Percentiles rank a stretch among this genome's conserved stretches.
These are phyloP conservation scores for Ameiurus melas DNA, from an alignment of 2,113 vertebrate genomes.

Conservation along the genomic window DNA sequence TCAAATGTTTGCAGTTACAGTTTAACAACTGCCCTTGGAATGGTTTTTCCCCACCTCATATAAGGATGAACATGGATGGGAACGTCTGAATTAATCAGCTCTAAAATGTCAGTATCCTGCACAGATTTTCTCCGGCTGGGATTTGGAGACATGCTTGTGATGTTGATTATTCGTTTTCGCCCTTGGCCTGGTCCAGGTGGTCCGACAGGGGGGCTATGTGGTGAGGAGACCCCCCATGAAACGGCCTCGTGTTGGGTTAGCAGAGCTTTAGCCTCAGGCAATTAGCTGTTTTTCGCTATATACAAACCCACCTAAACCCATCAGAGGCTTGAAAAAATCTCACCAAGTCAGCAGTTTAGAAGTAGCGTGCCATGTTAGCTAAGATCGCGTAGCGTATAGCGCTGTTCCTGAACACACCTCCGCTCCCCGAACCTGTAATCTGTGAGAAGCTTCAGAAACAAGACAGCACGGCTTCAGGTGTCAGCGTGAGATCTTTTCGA, in stretches of 20 bases:
- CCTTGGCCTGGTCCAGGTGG: conserved; percentile 60
- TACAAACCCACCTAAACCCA: conserved; percentile 26
- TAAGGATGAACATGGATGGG: neutral
- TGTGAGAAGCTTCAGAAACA: conserved; percentile 42
- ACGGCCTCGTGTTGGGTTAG: conserved; percentile 64
- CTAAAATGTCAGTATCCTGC: neutral
- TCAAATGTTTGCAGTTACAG: neutral
- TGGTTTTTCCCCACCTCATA: neutral
- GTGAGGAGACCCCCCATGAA: conserved; percentile 57
- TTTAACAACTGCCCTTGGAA: neutral
- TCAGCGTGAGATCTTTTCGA: conserved; percentile 43
- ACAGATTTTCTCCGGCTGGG: neutral
- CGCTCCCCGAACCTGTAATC: conserved; percentile 31
- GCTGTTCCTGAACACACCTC: conserved; percentile 28
- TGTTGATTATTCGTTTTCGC: conserved; percentile 13
- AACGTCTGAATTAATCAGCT: neutral
- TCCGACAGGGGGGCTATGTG: conserved; percentile 39
- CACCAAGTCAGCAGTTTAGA: conserved; percentile 62
- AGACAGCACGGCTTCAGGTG: conserved; percentile 48
- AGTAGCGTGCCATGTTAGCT: neutral
- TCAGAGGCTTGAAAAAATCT: conserved; percentile 54
- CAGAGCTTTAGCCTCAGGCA: conserved; percentile 68
- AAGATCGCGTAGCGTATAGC: neutral
- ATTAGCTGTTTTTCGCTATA: conserved; percentile 59
- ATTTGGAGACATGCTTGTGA: neutral